phyloP scores from a whole-genome alignment of 2,888 invertebrate genomes.

The Orthonychiurus folsomi region DNA sequence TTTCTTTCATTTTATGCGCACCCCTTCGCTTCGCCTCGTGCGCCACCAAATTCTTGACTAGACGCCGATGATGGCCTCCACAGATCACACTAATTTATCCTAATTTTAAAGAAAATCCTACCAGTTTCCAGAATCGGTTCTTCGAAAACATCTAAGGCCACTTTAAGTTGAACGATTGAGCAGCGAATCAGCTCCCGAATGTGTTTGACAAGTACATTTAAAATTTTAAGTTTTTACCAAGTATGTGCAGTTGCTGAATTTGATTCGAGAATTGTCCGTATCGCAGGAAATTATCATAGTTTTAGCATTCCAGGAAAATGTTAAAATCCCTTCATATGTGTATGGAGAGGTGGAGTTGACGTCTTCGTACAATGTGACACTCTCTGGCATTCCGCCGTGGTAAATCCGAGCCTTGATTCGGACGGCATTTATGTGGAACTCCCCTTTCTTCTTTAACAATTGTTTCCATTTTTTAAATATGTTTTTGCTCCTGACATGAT shows the following conservation, averaged over 20 bases:
- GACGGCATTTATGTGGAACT: background rate
- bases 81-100: no score
- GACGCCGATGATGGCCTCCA: no score
- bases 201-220: background rate
- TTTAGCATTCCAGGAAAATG: background rate
- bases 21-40: no score
- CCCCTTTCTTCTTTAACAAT: background rate
- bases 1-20: no score
- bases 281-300: background rate
- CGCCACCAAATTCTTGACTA: no score
- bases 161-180: background rate
- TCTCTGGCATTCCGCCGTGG: constrained; percentile 24
- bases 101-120: no score
- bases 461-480: background rate
- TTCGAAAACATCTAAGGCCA: background rate
- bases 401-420: constrained; percentile 17
- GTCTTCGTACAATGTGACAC: constrained; percentile 26
- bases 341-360: constrained; percentile 3
- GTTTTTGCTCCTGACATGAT: background rate
- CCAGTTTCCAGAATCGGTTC: background rate
- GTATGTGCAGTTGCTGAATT: no score
- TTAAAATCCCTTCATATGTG: background rate
- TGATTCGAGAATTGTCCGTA: no score
- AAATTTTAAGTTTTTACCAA: background rate
- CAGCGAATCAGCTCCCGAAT: background rate